Conservation (phyloP, 2,113 vertebrate species). For the Isichthys henryi region DNA sequence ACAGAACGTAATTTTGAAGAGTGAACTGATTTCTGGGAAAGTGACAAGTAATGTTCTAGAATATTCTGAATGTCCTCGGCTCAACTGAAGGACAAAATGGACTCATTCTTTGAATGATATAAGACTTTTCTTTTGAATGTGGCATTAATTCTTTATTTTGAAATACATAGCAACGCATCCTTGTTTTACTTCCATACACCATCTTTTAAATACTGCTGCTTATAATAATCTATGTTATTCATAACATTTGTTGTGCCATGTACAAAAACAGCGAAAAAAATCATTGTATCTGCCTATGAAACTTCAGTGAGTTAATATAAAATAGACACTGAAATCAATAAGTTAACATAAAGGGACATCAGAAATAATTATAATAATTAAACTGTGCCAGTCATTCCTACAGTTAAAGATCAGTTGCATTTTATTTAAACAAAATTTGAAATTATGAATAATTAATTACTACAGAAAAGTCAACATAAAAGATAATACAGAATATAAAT, state of each 20-base stretch:
- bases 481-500: neutral
- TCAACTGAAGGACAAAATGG: conserved; percentile 12
- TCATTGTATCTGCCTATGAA: neutral
- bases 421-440: conserved; percentile 9
- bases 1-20: conserved; percentile 19
- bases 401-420: neutral
- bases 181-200: neutral
- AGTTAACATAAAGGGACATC: neutral
- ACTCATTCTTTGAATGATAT: neutral
- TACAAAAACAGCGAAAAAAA: neutral
- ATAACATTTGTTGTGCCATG: conserved; percentile 14
- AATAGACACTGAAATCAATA: neutral
- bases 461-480: neutral
- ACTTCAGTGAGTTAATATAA: conserved; percentile 5
- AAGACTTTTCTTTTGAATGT: neutral
- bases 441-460: neutral
- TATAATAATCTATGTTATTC: conserved; percentile 3
- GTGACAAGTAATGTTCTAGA: neutral
- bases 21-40: neutral
- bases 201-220: neutral
- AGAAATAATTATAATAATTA: neutral
- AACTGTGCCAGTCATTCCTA: neutral
- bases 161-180: neutral
- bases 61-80: conserved; percentile 14
- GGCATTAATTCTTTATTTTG: conserved; percentile 25